phyloP scores from a whole-genome alignment of 1,140 invertebrate genomes.

The Tyrophagus putrescentiae region DNA sequence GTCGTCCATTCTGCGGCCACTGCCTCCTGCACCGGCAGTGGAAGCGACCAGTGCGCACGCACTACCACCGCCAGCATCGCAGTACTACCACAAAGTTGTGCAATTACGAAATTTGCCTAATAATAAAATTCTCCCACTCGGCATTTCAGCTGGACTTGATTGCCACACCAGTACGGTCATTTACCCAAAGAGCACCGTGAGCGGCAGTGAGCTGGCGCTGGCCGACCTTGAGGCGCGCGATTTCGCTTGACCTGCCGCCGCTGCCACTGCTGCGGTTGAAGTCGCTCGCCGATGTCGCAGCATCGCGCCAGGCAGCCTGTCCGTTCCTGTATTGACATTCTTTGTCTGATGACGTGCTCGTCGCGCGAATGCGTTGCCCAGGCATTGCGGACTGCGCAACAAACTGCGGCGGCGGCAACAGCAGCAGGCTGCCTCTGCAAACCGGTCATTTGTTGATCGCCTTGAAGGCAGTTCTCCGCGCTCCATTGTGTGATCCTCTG shows the following conservation, averaged over 20 bases:
- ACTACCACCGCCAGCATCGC: too few relatives aligned
- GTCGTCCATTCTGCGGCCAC: too few relatives aligned
- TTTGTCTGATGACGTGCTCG: slow-evolving; percentile 2
- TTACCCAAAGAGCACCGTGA: neutral
- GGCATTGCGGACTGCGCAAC: too few relatives aligned
- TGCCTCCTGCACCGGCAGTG: too few relatives aligned
- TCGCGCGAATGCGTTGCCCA: too few relatives aligned
- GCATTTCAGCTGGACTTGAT: slow-evolving; percentile 6
- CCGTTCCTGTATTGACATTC: slow-evolving; percentile 15
- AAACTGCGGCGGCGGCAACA: too few relatives aligned
- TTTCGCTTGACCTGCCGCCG: neutral
- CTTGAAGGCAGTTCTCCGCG: neutral
- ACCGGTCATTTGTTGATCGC: slow-evolving; percentile 15
- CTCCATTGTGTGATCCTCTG: slow-evolving; percentile 7
- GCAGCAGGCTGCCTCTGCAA: too few relatives aligned
- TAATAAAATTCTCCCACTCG: slow-evolving; percentile 4
- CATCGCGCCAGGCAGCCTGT: neutral
- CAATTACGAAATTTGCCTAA: slow-evolving; percentile 2
- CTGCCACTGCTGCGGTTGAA: neutral
- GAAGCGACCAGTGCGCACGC: too few relatives aligned
- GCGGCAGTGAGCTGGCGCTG: neutral
- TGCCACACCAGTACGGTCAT: neutral
- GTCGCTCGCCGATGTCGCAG: slow-evolving; percentile 1
- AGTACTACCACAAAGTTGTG: too few relatives aligned
- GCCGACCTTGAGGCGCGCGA: neutral